Conservation (phyloP, 2,888 invertebrate genomes). For the Stenoptilia bipunctidactyla region DNA sequence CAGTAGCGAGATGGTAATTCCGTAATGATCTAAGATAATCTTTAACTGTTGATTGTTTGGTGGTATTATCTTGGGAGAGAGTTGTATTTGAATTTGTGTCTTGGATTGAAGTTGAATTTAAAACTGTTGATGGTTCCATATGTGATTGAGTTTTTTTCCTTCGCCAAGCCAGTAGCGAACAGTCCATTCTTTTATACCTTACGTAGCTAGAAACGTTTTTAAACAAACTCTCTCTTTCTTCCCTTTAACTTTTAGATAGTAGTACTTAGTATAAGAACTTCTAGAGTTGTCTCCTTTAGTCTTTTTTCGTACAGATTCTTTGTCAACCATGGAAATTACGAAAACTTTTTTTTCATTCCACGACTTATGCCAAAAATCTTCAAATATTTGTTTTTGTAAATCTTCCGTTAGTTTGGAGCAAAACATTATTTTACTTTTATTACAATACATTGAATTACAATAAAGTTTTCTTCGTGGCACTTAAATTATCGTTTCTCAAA, state of each 20-base stretch:
- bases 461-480: too few species aligned
- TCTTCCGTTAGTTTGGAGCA: too few species aligned
- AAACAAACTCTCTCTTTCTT: too few species aligned
- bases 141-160: conserved; percentile 1
- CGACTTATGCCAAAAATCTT: too few species aligned
- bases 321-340: background rate
- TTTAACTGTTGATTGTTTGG: too few species aligned
- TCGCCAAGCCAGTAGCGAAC: conserved; percentile 14
- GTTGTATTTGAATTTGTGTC: too few species aligned
- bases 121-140: conserved; percentile 1
- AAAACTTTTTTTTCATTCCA: background rate
- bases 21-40: too few species aligned
- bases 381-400: too few species aligned
- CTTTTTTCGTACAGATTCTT: background rate
- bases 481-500: too few species aligned
- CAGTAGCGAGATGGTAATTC: conserved; percentile 23
- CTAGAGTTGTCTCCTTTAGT: conserved; percentile 8
- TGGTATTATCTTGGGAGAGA: too few species aligned
- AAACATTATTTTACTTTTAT: too few species aligned
- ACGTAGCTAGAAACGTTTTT: conserved; percentile 2
- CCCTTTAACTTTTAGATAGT: conserved; percentile 16
- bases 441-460: too few species aligned
- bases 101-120: conserved; percentile 9
- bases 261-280: conserved; percentile 16
- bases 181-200: conserved; percentile 13